phyloP scores from a whole-genome alignment of 2,888 invertebrate species.

The Oconnorella tubifera region DNA sequence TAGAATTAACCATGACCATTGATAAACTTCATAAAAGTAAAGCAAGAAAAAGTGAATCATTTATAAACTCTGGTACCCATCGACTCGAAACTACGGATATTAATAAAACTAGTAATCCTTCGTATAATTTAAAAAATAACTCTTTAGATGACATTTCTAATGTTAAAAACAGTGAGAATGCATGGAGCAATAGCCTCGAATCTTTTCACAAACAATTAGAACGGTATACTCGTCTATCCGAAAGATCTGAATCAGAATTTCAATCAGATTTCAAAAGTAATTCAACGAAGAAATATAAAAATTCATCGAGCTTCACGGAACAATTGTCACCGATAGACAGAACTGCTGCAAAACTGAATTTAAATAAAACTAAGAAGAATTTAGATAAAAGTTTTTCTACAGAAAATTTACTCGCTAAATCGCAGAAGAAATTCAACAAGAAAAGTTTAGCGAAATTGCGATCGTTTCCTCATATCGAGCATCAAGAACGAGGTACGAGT shows the following conservation, averaged over 20 bases:
- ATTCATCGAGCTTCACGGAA: neutral
- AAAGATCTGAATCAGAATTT: neutral
- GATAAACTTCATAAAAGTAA: conserved; percentile 4
- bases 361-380: too few relatives aligned
- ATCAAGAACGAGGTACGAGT: conserved; percentile 2
- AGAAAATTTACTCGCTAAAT: too few relatives aligned
- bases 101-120: neutral
- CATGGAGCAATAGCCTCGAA: neutral
- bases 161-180: neutral
- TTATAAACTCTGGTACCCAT: too few relatives aligned
- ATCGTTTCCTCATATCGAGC: neutral
- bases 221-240: neutral
- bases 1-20: conserved; percentile 13
- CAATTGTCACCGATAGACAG: neutral
- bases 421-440: too few relatives aligned
- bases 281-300: neutral
- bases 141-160: too few relatives aligned
- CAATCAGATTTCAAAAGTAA: neutral
- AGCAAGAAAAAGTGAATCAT: neutral
- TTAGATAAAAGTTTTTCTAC: too few relatives aligned
- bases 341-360: neutral
- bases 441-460: neutral
- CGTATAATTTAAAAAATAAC: neutral
- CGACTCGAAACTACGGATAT: neutral
- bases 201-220: conserved; percentile 10